These are phyloP conservation scores for human DNA, from an alignment of 2,113 vertebrate species.

Conservation along the genomic window DNA sequence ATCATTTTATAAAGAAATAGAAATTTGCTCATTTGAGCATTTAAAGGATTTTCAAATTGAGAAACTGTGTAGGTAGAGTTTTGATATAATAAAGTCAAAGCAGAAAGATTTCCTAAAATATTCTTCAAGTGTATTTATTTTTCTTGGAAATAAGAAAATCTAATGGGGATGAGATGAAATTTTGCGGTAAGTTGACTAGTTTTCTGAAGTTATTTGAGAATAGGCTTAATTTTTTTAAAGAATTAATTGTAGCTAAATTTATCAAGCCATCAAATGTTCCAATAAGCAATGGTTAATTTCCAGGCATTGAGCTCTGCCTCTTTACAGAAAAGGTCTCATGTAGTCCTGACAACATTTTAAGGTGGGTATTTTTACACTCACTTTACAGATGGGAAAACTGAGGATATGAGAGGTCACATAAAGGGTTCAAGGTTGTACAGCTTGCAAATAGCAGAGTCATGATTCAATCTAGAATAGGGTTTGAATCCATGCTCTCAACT, in stretches of 20 bases:
- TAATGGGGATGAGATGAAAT: background rate
- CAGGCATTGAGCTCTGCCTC: background rate
- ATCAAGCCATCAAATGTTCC: background rate
- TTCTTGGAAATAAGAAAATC: background rate
- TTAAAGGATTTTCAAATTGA: slow-evolving; percentile 12
- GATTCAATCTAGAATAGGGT: background rate
- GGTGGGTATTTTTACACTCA: background rate
- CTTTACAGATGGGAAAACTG: background rate
- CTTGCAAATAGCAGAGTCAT: background rate
- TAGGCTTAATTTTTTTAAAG: background rate
- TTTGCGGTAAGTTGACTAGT: background rate
- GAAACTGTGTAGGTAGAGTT: background rate
- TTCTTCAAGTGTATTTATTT: background rate
- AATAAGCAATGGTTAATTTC: background rate
- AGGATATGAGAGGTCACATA: background rate
- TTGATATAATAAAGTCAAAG: slow-evolving; percentile 25
- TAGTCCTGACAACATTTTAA: background rate
- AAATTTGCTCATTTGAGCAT: slow-evolving; percentile 7
- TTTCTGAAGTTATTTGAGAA: background rate
- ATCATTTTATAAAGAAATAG: slow-evolving; percentile 26
- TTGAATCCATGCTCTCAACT: background rate
- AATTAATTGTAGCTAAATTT: slow-evolving; percentile 18
- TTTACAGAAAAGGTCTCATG: background rate
- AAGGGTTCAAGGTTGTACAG: background rate
- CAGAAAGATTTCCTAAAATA: background rate